Evolutionary conservation across 1,140 invertebrate genomes (phyloP).

Genomic region (Glossosoma conforme): DNA sequence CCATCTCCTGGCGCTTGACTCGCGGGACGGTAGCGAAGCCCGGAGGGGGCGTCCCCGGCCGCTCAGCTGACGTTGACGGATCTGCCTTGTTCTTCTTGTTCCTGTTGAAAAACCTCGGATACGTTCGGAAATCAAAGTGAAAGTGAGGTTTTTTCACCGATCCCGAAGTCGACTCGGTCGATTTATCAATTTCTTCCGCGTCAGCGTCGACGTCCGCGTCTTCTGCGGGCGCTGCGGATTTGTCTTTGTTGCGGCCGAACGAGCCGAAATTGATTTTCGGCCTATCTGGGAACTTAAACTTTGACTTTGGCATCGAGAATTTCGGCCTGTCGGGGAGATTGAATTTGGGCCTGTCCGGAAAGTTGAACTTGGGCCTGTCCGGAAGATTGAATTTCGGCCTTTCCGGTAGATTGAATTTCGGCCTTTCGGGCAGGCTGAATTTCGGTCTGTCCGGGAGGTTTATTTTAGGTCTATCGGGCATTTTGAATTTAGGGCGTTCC

Average conservation of each 20-base stretch:
- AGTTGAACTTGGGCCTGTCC: slow-evolving; percentile 54
- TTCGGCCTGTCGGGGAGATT: slow-evolving; percentile 53
- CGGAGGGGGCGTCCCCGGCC: slow-evolving; percentile 47
- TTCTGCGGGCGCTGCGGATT: slow-evolving; percentile 33
- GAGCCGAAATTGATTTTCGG: slow-evolving; percentile 52
- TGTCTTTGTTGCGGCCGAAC: slow-evolving; percentile 38
- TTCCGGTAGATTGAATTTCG: slow-evolving; percentile 46
- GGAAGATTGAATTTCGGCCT: slow-evolving; percentile 31
- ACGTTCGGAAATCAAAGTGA: slow-evolving; percentile 69
- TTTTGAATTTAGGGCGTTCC: slow-evolving; percentile 52
- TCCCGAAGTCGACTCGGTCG: slow-evolving; percentile 33
- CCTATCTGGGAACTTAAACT: slow-evolving; percentile 57
- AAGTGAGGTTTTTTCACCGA: slow-evolving; percentile 38
- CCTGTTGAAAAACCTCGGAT: slow-evolving; percentile 66
- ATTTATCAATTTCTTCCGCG: slow-evolving; percentile 28
- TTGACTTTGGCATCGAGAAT: slow-evolving; percentile 52
- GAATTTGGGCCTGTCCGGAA: slow-evolving; percentile 52
- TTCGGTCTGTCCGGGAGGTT: slow-evolving; percentile 55
- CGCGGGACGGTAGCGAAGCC: slow-evolving; percentile 38
- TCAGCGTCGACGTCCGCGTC: slow-evolving; percentile 31
- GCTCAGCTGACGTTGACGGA: slow-evolving; percentile 44
- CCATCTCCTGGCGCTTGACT: slow-evolving; percentile 35
- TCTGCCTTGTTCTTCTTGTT: slow-evolving; percentile 50
- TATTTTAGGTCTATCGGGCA: slow-evolving; percentile 52
- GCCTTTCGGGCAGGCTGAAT: slow-evolving; percentile 57